These are phyloP conservation scores for Cremastobaeus sp. DNA, from an alignment of 2,888 invertebrate genomes.

Conservation along the genomic window DNA sequence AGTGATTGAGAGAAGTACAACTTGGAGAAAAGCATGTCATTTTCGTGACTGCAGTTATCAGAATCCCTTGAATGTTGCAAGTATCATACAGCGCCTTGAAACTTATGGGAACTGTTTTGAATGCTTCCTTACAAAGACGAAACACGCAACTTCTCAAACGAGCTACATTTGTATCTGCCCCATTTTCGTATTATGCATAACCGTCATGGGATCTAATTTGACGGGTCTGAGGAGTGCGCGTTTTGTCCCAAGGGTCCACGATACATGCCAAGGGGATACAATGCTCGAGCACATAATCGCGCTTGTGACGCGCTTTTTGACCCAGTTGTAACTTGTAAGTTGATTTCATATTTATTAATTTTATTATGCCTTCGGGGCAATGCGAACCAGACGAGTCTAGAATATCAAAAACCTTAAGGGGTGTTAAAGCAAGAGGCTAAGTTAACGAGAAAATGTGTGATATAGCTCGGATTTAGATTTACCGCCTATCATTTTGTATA, in stretches of 20 bases:
- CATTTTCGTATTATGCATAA: neutral
- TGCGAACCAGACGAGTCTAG: conserved; percentile 3
- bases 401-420: no score
- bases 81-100: no score
- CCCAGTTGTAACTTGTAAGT: conserved; percentile 5
- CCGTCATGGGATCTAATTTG: conserved; percentile 10
- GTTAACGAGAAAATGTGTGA: neutral
- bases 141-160: neutral
- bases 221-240: neutral
- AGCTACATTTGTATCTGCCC: neutral
- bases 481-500: no score
- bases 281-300: neutral
- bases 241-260: neutral
- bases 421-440: neutral
- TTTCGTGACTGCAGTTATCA: no score
- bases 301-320: neutral
- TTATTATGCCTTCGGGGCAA: neutral
- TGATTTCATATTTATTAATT: conserved; percentile 12
- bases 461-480: neutral
- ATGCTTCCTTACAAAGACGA: neutral
- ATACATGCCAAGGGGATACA: neutral
- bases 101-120: neutral
- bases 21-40: no score
- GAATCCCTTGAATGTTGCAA: no score
- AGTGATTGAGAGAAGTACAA: no score